Base-by-base conservation (phyloP, 2,888 invertebrate species). In the Altica lythri region DNA sequence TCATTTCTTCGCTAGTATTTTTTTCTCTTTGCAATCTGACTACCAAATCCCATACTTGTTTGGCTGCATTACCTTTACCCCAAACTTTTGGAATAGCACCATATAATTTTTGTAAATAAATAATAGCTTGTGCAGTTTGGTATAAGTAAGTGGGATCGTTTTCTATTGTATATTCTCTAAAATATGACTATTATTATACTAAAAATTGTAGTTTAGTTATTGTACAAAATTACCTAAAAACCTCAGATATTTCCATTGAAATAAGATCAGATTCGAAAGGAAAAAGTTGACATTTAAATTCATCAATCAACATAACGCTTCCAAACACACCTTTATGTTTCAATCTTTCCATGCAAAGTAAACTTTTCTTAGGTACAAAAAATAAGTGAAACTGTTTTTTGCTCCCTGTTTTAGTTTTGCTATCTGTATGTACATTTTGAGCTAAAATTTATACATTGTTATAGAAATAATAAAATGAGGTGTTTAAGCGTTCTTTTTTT, bases 261-360 rank as follows among this genome's bases (percentile, higher is more conserved):
- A 97, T 83, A 6, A 97, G 81, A 78, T 97, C 97, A 68, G 86
- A 88, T 68, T 97, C 96, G 67, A 96, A 85, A 0, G 95, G 95
- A 71, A 92, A 91, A 34, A 96, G 82, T 67, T 93, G 89, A 75
- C 95, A 90, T 54, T 87, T 83, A 65, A 95, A 89, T 77, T 95
- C 94, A 66, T 91, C 89, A 19, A 92, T 82, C 12, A 86, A 81
- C 0, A 84, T 83, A 47, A 95, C 85, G 66, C 85, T 89, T 1
- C 86, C 86, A 62, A 85, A 83, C 1, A 95, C 92, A 1, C 92
- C 91, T 63, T 87, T 83, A 68, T 91, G 88, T 75, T 89, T 86
- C 6, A 97, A 79, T 67, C 89, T 88, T 65, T 90, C 92, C 70
- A 91, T 88, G 75, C 96, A 96, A 0, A 95, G 78, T 60, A 91